These are phyloP conservation scores for Berghia stephanieae DNA, from an alignment of 1,140 invertebrate genomes.

Conservation along the genomic window DNA sequence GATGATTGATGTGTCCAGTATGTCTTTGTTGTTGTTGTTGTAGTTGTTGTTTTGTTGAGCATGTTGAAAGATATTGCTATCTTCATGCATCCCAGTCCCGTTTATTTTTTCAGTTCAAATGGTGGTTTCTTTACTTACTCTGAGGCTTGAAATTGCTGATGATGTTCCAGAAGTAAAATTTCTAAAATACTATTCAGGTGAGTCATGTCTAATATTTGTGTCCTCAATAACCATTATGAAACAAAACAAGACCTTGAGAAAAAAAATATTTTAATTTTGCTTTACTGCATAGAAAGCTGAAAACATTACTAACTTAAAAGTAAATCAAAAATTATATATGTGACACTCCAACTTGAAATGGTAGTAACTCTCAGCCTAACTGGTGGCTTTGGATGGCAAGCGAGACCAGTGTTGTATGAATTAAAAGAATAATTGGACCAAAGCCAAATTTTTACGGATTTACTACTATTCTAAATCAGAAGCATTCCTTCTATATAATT, in stretches of 20 bases:
- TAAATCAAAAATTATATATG: background rate
- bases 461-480: background rate
- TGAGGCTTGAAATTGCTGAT: slow-evolving; percentile 41
- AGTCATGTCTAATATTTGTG: background rate
- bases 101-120: slow-evolving; percentile 30
- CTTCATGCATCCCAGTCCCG: too few species aligned
- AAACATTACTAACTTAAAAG: background rate
- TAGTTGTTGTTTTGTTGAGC: too few species aligned
- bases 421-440: slow-evolving; percentile 5
- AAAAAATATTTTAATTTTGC: background rate
- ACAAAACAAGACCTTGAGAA: background rate
- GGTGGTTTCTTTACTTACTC: slow-evolving; percentile 38
- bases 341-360: too few species aligned
- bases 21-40: too few species aligned
- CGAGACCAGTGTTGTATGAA: background rate
- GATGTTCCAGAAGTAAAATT: slow-evolving; percentile 25
- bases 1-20: too few species aligned
- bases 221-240: background rate
- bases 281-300: background rate
- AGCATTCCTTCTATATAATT: background rate
- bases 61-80: too few species aligned
- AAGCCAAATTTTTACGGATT: slow-evolving; percentile 24
- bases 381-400: too few species aligned
- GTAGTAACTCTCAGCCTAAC: too few species aligned
- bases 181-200: slow-evolving; percentile 33